Percentiles rank a stretch among this genome's conserved stretches.
phyloP scores from a whole-genome alignment of 1,140 invertebrate species.

The Saxidomus purpurata region DNA sequence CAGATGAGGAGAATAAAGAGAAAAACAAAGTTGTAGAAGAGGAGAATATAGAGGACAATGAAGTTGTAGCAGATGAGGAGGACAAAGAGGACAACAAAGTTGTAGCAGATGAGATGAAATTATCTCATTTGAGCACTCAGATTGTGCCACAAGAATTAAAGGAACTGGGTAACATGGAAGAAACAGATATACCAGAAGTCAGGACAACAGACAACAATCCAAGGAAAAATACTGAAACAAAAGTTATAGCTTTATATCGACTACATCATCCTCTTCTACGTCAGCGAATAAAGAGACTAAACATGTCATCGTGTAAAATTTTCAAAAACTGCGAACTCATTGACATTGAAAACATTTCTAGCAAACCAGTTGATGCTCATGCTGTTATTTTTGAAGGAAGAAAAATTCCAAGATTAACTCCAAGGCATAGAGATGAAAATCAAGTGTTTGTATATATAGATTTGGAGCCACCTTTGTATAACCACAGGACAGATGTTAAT shows the following conservation, averaged over 20 bases:
- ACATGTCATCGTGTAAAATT: background rate
- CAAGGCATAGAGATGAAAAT: background rate
- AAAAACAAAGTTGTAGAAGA: too few relatives aligned
- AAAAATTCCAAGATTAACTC: background rate
- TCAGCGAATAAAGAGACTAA: background rate
- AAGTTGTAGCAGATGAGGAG: too few relatives aligned
- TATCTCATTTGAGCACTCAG: too few relatives aligned
- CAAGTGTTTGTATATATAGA: constrained; percentile 1
- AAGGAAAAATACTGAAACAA: too few relatives aligned
- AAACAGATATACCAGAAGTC: too few relatives aligned
- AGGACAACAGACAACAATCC: too few relatives aligned
- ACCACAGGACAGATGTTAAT: background rate
- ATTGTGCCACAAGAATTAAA: too few relatives aligned
- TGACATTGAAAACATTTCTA: background rate
- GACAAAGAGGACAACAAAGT: too few relatives aligned
- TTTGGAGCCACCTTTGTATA: background rate
- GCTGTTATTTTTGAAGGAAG: background rate
- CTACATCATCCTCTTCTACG: background rate
- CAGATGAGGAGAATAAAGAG: too few relatives aligned
- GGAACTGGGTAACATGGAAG: too few relatives aligned
- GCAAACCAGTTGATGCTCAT: background rate
- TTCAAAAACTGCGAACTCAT: background rate
- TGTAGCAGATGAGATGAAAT: too few relatives aligned
- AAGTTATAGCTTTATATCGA: background rate
- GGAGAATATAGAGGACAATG: too few relatives aligned